Conservation (phyloP, 1,140 invertebrate genomes). For the Drosophila prosaltans region DNA sequence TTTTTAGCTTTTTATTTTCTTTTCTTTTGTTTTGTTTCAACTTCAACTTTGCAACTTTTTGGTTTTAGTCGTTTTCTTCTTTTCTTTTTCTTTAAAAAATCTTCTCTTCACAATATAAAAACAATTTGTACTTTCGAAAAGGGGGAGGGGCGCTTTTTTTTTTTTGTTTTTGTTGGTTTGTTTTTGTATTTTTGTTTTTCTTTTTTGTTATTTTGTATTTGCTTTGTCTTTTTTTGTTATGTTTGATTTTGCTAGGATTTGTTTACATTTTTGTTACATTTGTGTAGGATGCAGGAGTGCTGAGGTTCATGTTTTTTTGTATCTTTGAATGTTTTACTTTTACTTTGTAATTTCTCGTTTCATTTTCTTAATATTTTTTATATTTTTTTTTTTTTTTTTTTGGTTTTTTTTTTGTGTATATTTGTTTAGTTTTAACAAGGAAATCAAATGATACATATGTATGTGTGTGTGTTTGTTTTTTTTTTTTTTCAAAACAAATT, state of each 20-base stretch:
- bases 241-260: conserved; percentile 76
- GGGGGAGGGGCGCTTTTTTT: conserved; percentile 80
- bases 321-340: conserved; percentile 74
- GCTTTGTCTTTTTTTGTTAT: conserved; percentile 41
- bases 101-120: conserved; percentile 81
- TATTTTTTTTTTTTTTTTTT: conserved; percentile 39
- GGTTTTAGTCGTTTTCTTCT: neutral
- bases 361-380: conserved; percentile 34
- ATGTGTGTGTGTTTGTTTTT: conserved; percentile 37
- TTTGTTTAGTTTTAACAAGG: conserved; percentile 79
- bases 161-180: conserved; percentile 27
- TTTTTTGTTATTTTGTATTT: conserved; percentile 35
- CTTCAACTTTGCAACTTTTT: conserved; percentile 37
- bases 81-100: conserved; percentile 72
- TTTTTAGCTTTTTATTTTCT: conserved; percentile 11
- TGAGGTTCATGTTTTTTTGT: conserved; percentile 83
- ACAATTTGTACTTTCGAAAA: conserved; percentile 83
- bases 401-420: conserved; percentile 64
- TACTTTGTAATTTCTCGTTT: conserved; percentile 76
- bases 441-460: conserved; percentile 61
- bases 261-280: conserved; percentile 67
- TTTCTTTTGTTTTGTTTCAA: conserved; percentile 23
- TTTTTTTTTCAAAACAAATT: conserved; percentile 53
- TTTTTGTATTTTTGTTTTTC: conserved; percentile 34
- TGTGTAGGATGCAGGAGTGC: conserved; percentile 83